phyloP scores from a whole-genome alignment of 1,140 invertebrate species.

The Formica selysi region DNA sequence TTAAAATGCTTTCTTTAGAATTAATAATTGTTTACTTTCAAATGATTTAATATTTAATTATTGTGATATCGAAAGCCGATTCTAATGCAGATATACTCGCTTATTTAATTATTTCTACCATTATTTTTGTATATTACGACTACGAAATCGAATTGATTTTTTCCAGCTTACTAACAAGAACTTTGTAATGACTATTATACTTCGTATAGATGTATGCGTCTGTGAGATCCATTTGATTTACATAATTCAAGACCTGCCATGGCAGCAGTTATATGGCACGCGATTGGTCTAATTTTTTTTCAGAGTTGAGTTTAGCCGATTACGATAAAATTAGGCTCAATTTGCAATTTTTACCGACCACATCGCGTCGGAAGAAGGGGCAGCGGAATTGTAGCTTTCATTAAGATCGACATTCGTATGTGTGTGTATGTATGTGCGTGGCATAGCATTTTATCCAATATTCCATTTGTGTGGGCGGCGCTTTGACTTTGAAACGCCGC shows the following conservation, averaged over 20 bases:
- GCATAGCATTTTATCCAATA: conserved; percentile 48
- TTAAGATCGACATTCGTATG: conserved; percentile 18
- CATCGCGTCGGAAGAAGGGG: neutral
- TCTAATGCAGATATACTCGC: neutral
- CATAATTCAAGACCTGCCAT: conserved; percentile 26
- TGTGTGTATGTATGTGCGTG: neutral
- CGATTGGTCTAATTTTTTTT: conserved; percentile 40
- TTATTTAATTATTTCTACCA: neutral
- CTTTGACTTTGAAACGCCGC: conserved; percentile 58
- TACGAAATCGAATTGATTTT: neutral
- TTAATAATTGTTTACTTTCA: neutral
- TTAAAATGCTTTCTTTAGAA: neutral
- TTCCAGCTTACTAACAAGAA: neutral
- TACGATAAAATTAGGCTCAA: conserved; percentile 35
- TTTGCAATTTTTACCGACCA: conserved; percentile 30
- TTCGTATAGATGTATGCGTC: neutral
- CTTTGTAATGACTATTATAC: conserved; percentile 5
- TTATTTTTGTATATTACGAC: neutral
- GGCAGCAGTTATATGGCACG: neutral
- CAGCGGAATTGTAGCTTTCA: conserved; percentile 32
- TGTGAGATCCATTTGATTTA: conserved; percentile 37
- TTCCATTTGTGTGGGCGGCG: conserved; percentile 53
- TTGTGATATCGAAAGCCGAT: neutral
- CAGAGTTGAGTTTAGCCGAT: conserved; percentile 5
- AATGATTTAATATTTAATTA: neutral